A percentile compares a stretch with the other conserved stretches of the same genome.
Evolutionary conservation across 2,113 vertebrate genomes (phyloP).

Genomic region (Eleginops maclovinus): DNA sequence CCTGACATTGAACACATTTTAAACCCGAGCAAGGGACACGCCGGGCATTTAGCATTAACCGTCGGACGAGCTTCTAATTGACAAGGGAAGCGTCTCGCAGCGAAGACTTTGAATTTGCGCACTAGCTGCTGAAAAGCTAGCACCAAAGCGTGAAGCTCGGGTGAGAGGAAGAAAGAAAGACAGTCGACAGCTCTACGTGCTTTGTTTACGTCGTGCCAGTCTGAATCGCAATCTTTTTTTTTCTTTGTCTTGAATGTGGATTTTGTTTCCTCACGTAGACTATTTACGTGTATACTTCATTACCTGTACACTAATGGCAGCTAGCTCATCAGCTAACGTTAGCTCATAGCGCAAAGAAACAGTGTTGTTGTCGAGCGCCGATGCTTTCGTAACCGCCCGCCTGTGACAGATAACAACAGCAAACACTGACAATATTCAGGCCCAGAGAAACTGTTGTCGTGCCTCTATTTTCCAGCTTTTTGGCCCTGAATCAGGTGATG

Average conservation of each 20-base stretch:
- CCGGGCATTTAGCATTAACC: constrained; percentile 17
- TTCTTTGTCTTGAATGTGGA: neutral
- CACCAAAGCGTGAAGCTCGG: constrained; percentile 54
- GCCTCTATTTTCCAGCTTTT: neutral
- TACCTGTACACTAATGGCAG: neutral
- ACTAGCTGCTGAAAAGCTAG: constrained; percentile 55
- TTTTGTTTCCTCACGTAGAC: neutral
- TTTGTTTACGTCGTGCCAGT: constrained; percentile 55
- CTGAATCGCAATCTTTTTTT: constrained; percentile 22
- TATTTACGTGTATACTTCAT: constrained; percentile 52
- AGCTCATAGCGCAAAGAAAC: constrained; percentile 50
- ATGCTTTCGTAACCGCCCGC: constrained; percentile 63
- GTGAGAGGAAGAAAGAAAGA: constrained; percentile 47
- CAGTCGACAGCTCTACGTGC: constrained; percentile 39
- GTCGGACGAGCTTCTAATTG: neutral
- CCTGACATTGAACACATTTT: constrained; percentile 47
- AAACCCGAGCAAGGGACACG: constrained; percentile 35
- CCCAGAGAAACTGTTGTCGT: neutral
- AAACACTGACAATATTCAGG: neutral
- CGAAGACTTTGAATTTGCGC: constrained; percentile 22
- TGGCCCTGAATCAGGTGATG: constrained; percentile 9
- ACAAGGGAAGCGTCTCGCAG: constrained; percentile 11
- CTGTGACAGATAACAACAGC: constrained; percentile 14
- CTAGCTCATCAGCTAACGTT: constrained; percentile 63
- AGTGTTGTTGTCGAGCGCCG: constrained; percentile 53